A percentile compares a stretch with the other conserved stretches of the same genome.
Conservation (phyloP, 2,113 vertebrate species). For the Rhizomys pruinosus region DNA sequence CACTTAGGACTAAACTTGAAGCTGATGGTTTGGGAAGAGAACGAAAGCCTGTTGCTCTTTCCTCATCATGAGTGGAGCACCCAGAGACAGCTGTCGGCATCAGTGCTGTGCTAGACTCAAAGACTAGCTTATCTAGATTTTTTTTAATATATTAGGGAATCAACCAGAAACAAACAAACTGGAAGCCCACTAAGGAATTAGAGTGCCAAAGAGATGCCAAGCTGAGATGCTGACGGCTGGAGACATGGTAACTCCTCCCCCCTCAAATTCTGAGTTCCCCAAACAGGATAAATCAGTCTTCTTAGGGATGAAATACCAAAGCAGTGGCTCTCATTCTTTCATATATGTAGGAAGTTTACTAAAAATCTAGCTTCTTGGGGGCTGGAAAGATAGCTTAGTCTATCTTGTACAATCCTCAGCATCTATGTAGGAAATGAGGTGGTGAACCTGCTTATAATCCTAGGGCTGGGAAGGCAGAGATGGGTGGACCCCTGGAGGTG, state of each 20-base stretch:
- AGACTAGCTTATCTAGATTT: background rate
- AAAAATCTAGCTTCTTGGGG: background rate
- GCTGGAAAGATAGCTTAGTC: background rate
- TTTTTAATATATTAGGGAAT: constrained; percentile 35
- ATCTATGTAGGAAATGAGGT: background rate
- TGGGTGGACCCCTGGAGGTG: background rate
- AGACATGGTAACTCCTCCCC: background rate
- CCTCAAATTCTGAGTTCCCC: constrained; percentile 19
- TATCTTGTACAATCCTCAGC: background rate
- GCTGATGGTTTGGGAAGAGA: background rate
- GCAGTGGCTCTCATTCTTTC: background rate
- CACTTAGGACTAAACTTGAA: background rate
- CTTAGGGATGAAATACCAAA: background rate
- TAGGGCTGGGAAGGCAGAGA: background rate
- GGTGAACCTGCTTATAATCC: background rate
- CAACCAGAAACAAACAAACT: constrained; percentile 15
- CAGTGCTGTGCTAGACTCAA: background rate
- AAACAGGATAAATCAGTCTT: constrained; percentile 13
- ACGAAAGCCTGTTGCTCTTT: background rate
- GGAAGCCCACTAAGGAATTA: background rate
- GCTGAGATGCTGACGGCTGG: background rate
- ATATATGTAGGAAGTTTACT: background rate
- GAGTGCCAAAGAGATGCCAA: background rate
- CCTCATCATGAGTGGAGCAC: background rate
- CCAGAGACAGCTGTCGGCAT: background rate